phyloP scores from a whole-genome alignment of 2,113 vertebrate species.

The Serranochromis macrocephalus region DNA sequence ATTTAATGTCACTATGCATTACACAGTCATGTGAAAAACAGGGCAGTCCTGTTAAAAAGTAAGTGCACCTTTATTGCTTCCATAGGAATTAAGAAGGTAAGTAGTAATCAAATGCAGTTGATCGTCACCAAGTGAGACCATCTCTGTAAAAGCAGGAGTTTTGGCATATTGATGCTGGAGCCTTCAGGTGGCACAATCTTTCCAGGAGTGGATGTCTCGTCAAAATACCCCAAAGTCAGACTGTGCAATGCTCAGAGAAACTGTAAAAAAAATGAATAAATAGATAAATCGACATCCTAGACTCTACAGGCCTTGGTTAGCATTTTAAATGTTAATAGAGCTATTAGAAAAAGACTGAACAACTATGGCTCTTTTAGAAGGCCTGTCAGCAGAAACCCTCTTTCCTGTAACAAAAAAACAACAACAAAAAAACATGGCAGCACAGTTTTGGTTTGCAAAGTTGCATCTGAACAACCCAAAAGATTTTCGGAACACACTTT shows the following conservation, averaged over 20 bases:
- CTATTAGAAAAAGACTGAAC: neutral
- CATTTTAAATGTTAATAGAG: neutral
- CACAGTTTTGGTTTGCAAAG: neutral
- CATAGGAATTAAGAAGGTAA: fast-evolving
- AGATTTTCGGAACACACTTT: neutral
- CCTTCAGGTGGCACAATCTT: neutral
- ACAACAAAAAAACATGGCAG: neutral
- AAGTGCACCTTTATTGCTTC: neutral
- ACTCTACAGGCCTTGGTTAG: neutral
- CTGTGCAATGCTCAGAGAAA: fast-evolving
- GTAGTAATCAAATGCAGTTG: neutral
- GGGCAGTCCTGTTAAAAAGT: neutral
- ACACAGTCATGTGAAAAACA: neutral
- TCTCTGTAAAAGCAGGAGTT: neutral
- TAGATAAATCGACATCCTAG: fast-evolving
- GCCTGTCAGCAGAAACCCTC: neutral
- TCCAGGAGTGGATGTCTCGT: neutral
- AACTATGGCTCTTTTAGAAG: neutral
- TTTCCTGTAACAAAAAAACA: neutral
- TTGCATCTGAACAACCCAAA: neutral
- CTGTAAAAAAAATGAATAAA: neutral
- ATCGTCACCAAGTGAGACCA: neutral
- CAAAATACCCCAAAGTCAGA: neutral
- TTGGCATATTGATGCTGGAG: neutral
- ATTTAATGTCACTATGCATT: neutral